These are phyloP conservation scores for Trachythela sp. DNA, from an alignment of 64 coral and sea anemone species.

Conservation along the genomic window DNA sequence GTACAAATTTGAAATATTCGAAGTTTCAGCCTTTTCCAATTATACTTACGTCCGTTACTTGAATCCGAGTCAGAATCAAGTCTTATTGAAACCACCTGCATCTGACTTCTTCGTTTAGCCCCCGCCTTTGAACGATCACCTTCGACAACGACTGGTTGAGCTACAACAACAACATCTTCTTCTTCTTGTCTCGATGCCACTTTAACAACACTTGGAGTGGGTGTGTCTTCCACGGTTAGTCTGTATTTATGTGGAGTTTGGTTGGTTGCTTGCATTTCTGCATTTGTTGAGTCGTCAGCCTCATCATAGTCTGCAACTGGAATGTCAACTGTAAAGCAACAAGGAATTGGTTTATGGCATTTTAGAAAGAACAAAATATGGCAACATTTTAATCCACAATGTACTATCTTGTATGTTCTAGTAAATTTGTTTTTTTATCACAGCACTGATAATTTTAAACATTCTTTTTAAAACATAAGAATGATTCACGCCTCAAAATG, in stretches of 20 bases:
- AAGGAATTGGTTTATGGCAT: neutral
- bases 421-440: too few species aligned
- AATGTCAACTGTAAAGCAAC: neutral
- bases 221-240: neutral
- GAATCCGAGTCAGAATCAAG: neutral
- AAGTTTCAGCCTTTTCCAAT: neutral
- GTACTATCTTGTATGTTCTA: too few species aligned
- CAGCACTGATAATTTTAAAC: too few species aligned
- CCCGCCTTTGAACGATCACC: neutral
- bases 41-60: conserved; percentile 7
- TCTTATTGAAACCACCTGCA: conserved; percentile 13
- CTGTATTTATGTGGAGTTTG: neutral
- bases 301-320: neutral
- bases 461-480: too few species aligned
- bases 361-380: neutral
- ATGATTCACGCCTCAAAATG: too few species aligned
- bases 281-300: neutral
- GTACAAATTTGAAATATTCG: too few species aligned
- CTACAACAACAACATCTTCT: neutral
- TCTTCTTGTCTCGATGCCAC: neutral
- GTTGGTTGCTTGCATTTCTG: neutral
- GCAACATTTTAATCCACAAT: too few species aligned
- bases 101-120: conserved; percentile 12
- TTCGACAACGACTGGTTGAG: neutral
- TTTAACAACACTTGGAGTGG: neutral